Percentiles rank a stretch among this genome's conserved stretches.
Evolutionary conservation across 2,797 vertebrate species (phyloP).

Genomic region (Oryzias sinensis): DNA sequence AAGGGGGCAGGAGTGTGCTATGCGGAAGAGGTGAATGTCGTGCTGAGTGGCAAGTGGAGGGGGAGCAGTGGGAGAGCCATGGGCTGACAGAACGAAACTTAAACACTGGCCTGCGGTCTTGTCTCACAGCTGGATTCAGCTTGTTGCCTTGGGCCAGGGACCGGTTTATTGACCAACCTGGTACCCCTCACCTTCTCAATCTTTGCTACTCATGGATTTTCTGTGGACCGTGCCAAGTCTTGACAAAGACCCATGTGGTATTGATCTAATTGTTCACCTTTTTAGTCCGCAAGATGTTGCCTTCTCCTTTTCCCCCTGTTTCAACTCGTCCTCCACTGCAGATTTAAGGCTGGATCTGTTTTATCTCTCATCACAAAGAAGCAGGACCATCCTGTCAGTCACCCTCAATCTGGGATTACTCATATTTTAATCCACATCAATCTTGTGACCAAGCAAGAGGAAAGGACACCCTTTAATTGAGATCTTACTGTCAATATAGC

Average conservation of each 20-base stretch:
- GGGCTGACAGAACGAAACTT: constrained; percentile 69
- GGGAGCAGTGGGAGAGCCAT: constrained; percentile 60
- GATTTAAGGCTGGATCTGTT: constrained; percentile 26
- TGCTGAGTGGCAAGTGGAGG: constrained; percentile 68
- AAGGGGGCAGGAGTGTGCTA: constrained; percentile 36
- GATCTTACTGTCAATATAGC: constrained; percentile 52
- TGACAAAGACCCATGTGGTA: constrained; percentile 50
- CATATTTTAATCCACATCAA: constrained; percentile 51
- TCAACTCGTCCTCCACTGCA: constrained; percentile 15
- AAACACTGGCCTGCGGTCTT: constrained; percentile 63
- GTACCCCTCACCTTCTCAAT: constrained; percentile 52
- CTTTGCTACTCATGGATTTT: constrained; percentile 43
- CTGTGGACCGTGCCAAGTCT: constrained; percentile 32
- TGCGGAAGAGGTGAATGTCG: constrained; percentile 65
- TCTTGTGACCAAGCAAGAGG: constrained; percentile 32
- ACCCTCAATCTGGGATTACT: constrained; percentile 48
- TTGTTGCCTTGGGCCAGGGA: constrained; percentile 62
- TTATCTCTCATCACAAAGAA: constrained; percentile 24
- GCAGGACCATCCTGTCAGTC: constrained; percentile 14
- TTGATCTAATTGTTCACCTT: constrained; percentile 56
- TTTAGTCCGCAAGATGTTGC: constrained; percentile 22
- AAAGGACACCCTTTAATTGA: constrained; percentile 57
- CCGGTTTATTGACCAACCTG: constrained; percentile 63
- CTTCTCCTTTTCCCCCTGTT: constrained; percentile 32
- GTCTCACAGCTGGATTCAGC: constrained; percentile 63